Conservation (phyloP, 2,113 vertebrate species). For the Brienomyrus longianalis region DNA sequence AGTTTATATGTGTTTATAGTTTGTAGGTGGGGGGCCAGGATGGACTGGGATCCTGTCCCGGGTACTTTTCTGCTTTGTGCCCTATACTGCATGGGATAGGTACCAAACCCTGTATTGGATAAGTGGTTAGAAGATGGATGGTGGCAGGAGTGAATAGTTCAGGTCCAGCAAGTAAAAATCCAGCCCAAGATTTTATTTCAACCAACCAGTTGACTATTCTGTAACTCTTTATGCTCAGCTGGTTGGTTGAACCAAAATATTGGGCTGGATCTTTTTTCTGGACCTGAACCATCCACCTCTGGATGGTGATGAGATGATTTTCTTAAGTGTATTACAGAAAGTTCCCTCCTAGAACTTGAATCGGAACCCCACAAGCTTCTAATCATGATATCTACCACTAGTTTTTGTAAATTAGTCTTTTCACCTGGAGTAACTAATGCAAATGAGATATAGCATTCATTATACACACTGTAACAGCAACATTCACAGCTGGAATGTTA, state of each 20-base stretch:
- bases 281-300: background rate
- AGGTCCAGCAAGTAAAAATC: background rate
- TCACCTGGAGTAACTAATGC: background rate
- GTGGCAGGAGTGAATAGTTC: background rate
- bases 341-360: background rate
- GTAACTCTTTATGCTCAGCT: background rate
- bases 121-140: background rate
- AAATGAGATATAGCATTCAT: background rate
- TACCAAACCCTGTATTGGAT: background rate
- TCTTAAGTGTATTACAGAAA: background rate
- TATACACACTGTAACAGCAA: background rate
- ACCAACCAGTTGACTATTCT: background rate
- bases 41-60: background rate
- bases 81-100: background rate
- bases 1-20: background rate
- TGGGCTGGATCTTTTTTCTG: background rate
- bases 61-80: background rate
- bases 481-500: background rate
- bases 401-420: background rate
- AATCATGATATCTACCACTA: background rate
- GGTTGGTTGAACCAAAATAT: background rate
- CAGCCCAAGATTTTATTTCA: background rate
- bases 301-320: background rate
- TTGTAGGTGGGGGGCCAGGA: background rate
- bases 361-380: background rate